Conservation (phyloP, 1,140 invertebrate genomes). For the Gryllus bimaculatus region DNA sequence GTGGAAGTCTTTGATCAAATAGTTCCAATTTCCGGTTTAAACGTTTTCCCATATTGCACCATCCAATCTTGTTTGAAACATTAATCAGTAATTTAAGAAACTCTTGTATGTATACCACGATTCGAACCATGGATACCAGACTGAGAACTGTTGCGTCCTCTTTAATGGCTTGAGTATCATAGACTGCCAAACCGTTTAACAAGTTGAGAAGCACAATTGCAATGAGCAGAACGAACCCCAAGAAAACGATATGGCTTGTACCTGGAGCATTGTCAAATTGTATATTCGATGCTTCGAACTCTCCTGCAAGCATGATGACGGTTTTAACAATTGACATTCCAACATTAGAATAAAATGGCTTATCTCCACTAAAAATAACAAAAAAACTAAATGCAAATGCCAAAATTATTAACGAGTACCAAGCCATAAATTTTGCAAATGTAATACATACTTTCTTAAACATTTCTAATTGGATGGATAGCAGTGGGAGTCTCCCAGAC, state of each 20-base stretch:
- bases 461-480: slow-evolving; percentile 70
- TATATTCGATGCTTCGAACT: slow-evolving; percentile 65
- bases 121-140: slow-evolving; percentile 2
- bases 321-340: slow-evolving; percentile 64
- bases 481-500: slow-evolving; percentile 58
- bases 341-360: slow-evolving; percentile 43
- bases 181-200: slow-evolving; percentile 70
- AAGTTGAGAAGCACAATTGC: slow-evolving; percentile 71
- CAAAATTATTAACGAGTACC: slow-evolving; percentile 67
- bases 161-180: slow-evolving; percentile 64
- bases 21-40: not conserved
- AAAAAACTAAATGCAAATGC: slow-evolving; percentile 74
- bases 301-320: slow-evolving; percentile 72
- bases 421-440: slow-evolving; percentile 65
- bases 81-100: not conserved
- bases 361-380: slow-evolving; percentile 47
- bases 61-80: not conserved
- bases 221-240: slow-evolving; percentile 68
- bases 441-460: slow-evolving; percentile 64
- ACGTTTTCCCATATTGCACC: not conserved
- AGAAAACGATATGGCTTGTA: slow-evolving; percentile 60
- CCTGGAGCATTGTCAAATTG: slow-evolving; percentile 54
- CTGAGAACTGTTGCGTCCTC: slow-evolving; percentile 65
- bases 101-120: slow-evolving; percentile 11
- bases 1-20: not conserved